Evolutionary conservation across 2,888 invertebrate genomes (phyloP).

Genomic region (Prosopocoilus inquinatus): DNA sequence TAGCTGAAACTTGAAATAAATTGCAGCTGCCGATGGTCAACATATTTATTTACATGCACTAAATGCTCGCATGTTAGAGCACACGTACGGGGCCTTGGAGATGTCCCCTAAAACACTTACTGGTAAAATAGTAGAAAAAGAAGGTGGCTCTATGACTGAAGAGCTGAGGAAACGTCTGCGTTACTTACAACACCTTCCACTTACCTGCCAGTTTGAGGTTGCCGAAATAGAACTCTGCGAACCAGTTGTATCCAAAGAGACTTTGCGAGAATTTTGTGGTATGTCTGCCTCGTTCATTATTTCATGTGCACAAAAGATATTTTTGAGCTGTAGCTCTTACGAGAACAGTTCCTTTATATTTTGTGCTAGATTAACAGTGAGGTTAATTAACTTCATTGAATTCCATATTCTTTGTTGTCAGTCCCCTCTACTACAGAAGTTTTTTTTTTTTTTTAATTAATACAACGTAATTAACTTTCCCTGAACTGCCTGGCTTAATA

Average conservation of each 20-base stretch:
- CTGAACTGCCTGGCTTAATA: constrained; percentile 1
- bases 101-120: constrained; percentile 70
- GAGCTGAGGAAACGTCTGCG: constrained; percentile 73
- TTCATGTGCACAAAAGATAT: neutral
- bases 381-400: constrained; percentile 44
- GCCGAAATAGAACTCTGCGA: constrained; percentile 81
- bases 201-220: constrained; percentile 86
- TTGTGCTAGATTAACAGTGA: constrained; percentile 41
- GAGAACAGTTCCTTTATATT: constrained; percentile 18
- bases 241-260: constrained; percentile 67
- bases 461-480: neutral
- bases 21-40: constrained; percentile 83
- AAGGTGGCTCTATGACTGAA: constrained; percentile 81
- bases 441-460: constrained; percentile 11
- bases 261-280: constrained; percentile 71
- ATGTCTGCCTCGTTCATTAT: constrained; percentile 23
- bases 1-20: neutral
- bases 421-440: constrained; percentile 44
- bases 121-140: constrained; percentile 83
- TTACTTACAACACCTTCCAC: constrained; percentile 82
- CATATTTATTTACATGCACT: constrained; percentile 88
- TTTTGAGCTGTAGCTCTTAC: neutral
- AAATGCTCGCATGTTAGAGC: constrained; percentile 85
- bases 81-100: constrained; percentile 80
- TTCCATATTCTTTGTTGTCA: constrained; percentile 39